phyloP scores from a whole-genome alignment of 2,797 vertebrate genomes.

The Darevskia nairensis region DNA sequence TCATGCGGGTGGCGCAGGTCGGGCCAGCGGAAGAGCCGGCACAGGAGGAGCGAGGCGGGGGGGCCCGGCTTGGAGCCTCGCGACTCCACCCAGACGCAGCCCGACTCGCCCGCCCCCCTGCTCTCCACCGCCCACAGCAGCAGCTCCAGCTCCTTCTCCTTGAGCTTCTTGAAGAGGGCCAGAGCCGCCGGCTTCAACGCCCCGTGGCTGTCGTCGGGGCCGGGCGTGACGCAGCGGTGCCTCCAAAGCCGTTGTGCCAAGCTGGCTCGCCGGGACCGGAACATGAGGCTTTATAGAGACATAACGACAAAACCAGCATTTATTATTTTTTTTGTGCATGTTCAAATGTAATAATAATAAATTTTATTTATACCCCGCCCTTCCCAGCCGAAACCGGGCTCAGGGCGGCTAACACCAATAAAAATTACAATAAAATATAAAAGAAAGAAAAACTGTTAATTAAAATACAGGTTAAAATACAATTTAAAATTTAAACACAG shows the following conservation, averaged over 20 bases:
- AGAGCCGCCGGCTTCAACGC: constrained; percentile 49
- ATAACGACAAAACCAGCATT: neutral
- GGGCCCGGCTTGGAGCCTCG: constrained; percentile 45
- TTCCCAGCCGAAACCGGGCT: no score
- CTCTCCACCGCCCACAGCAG: constrained; percentile 71
- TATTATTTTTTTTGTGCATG: no score
- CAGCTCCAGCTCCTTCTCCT: constrained; percentile 70
- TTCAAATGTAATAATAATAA: no score
- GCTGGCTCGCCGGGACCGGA: constrained; percentile 58
- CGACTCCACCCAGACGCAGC: constrained; percentile 55
- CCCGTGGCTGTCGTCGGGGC: constrained; percentile 51
- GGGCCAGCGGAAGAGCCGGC: constrained; percentile 73
- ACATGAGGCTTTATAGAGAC: constrained; percentile 57
- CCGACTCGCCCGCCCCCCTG: constrained; percentile 43
- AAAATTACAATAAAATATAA: no score
- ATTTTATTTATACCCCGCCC: no score
- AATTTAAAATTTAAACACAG: no score
- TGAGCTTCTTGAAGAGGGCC: constrained; percentile 75
- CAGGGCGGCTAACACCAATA: no score
- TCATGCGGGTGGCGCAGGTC: constrained; percentile 63
- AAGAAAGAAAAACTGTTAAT: no score
- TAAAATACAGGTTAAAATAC: no score
- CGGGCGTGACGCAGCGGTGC: constrained; percentile 30
- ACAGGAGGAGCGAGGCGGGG: constrained; percentile 67
- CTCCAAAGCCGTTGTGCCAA: constrained; percentile 70